phyloP scores from a whole-genome alignment of 1,140 invertebrate species.

The Neotoxoptera formosana region DNA sequence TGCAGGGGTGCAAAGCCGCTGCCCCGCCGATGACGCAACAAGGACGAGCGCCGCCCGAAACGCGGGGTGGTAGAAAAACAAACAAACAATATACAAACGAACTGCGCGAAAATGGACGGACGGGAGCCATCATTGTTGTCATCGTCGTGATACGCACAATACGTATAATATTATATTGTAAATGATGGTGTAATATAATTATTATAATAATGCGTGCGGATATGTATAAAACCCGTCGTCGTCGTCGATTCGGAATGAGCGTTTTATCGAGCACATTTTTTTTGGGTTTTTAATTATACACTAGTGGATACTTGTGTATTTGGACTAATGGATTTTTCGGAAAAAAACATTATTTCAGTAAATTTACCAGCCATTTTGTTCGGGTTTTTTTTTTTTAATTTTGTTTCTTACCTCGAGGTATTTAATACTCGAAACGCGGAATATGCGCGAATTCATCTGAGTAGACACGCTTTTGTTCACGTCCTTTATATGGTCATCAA shows the following conservation, averaged over 20 bases:
- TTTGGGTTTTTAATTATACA: no score
- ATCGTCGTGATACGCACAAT: neutral
- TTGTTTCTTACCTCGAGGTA: no score
- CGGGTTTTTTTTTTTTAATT: no score
- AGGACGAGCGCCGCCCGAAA: no score
- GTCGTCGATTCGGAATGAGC: neutral
- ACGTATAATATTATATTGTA: neutral
- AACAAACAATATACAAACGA: neutral
- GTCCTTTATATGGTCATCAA: no score
- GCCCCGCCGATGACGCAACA: neutral
- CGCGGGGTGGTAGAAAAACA: neutral
- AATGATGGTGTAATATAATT: neutral
- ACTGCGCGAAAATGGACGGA: neutral
- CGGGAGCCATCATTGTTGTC: constrained; percentile 11
- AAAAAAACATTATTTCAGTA: no score
- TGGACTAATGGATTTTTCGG: no score
- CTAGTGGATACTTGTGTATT: no score
- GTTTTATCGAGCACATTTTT: neutral
- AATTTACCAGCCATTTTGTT: neutral
- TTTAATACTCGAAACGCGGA: no score
- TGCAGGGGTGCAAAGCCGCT: neutral
- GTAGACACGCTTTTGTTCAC: no score
- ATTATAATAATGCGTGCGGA: neutral
- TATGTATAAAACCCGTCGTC: neutral
- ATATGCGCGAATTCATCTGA: no score